Evolutionary conservation across 1,140 invertebrate species (phyloP).

Genomic region (Orius laevigatus): DNA sequence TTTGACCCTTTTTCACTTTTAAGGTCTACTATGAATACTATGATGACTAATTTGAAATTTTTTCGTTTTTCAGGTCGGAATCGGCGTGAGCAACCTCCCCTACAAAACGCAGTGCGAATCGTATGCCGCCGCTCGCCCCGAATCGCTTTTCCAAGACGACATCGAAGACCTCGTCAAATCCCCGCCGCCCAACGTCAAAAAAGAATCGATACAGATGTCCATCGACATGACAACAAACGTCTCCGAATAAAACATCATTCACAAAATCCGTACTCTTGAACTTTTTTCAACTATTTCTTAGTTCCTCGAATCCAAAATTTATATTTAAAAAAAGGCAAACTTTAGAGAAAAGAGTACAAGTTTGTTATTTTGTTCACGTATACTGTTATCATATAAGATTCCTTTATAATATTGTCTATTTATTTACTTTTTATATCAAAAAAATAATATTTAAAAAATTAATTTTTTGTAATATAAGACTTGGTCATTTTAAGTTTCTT

Average conservation of each 20-base stretch:
- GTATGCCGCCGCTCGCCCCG: constrained; percentile 39
- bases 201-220: constrained; percentile 14
- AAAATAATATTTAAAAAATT: constrained; percentile 7
- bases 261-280: too few species aligned
- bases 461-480: constrained; percentile 11
- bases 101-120: constrained; percentile 41
- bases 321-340: not conserved
- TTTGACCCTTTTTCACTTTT: too few species aligned
- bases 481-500: not conserved
- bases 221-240: constrained; percentile 5
- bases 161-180: constrained; percentile 40
- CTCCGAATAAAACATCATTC: too few species aligned
- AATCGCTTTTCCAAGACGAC: constrained; percentile 44
- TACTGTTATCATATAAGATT: constrained; percentile 13
- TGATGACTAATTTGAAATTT: too few species aligned
- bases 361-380: constrained; percentile 7
- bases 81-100: constrained; percentile 45
- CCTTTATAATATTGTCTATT: constrained; percentile 16
- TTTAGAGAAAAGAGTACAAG: not conserved
- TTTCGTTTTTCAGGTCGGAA: constrained; percentile 31
- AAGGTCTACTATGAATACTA: too few species aligned
- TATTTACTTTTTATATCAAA: constrained; percentile 17
- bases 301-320: not conserved
- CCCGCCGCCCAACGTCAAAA: constrained; percentile 23
- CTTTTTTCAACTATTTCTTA: too few species aligned